Percentiles rank a stretch among this genome's conserved stretches.
phyloP scores from a whole-genome alignment of 2,113 vertebrate species.

The Rhynchomys soricoides region DNA sequence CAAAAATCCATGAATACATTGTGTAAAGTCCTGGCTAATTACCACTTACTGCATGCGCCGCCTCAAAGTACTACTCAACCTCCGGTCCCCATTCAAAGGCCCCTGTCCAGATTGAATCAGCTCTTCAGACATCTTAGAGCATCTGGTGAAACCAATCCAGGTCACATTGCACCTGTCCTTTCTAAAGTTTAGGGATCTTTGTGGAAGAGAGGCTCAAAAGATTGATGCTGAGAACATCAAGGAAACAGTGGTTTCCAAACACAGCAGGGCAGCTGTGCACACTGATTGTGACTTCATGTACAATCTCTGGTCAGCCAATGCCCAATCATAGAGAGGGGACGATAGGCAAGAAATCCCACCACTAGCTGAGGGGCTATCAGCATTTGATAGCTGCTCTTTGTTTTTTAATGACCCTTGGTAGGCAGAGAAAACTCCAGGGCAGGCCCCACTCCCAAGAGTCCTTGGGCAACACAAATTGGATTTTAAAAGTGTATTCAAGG shows the following conservation, averaged over 20 bases:
- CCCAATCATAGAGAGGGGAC: background rate
- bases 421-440: no score
- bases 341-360: background rate
- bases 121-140: background rate
- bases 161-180: background rate
- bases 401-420: background rate
- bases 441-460: background rate
- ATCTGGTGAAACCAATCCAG: background rate
- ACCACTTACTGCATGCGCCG: background rate
- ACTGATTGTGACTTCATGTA: background rate
- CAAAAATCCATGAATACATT: constrained; percentile 20
- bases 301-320: background rate
- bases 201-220: background rate
- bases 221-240: no score
- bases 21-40: background rate
- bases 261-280: background rate
- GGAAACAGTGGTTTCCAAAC: background rate
- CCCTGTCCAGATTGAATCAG: background rate
- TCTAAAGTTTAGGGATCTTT: background rate
- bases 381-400: background rate
- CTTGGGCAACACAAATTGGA: background rate
- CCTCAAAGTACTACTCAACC: background rate
- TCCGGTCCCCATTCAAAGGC: background rate
- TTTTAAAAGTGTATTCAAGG: background rate
- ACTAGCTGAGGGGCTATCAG: background rate